phyloP scores from a whole-genome alignment of 2,113 vertebrate species.

The Thalassoma bifasciatum region DNA sequence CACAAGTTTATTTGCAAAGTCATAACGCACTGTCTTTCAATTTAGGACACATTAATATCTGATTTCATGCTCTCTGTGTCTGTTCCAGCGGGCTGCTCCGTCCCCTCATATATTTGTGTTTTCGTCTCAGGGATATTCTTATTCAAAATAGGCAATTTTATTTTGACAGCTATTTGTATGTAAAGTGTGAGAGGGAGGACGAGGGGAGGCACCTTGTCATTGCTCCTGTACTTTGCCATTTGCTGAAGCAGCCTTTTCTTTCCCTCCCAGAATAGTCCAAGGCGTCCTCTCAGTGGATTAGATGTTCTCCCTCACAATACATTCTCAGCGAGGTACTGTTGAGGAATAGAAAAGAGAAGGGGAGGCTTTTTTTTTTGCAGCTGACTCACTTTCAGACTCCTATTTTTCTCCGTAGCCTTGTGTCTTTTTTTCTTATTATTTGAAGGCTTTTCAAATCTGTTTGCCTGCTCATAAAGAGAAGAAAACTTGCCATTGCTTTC shows the following conservation, averaged over 20 bases:
- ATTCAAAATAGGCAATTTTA: slow-evolving; percentile 83
- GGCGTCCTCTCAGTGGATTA: slow-evolving; percentile 74
- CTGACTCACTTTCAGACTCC: slow-evolving; percentile 52
- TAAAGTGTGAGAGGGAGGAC: slow-evolving; percentile 67
- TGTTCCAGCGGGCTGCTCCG: slow-evolving; percentile 71
- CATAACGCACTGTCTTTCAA: slow-evolving; percentile 60
- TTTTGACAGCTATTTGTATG: slow-evolving; percentile 87
- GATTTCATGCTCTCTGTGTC: slow-evolving; percentile 73
- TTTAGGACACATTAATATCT: slow-evolving; percentile 75
- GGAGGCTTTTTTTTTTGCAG: slow-evolving; percentile 42
- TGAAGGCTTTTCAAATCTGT: slow-evolving; percentile 48
- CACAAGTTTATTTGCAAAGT: slow-evolving; percentile 68
- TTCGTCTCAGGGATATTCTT: slow-evolving; percentile 69
- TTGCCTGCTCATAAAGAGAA: slow-evolving; percentile 25
- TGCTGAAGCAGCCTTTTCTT: slow-evolving; percentile 75
- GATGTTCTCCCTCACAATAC: slow-evolving; percentile 49
- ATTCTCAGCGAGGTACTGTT: slow-evolving; percentile 54
- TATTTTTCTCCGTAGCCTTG: slow-evolving; percentile 39
- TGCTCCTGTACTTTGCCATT: slow-evolving; percentile 69
- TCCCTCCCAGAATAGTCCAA: slow-evolving; percentile 58
- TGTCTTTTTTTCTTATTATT: slow-evolving; percentile 29
- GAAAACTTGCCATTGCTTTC: background rate
- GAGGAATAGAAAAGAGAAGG: slow-evolving; percentile 26
- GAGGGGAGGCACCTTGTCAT: slow-evolving; percentile 45
- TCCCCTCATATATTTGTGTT: slow-evolving; percentile 70